Base-by-base conservation (phyloP, 2,888 invertebrate species). In the Cyaniris semiargus region DNA sequence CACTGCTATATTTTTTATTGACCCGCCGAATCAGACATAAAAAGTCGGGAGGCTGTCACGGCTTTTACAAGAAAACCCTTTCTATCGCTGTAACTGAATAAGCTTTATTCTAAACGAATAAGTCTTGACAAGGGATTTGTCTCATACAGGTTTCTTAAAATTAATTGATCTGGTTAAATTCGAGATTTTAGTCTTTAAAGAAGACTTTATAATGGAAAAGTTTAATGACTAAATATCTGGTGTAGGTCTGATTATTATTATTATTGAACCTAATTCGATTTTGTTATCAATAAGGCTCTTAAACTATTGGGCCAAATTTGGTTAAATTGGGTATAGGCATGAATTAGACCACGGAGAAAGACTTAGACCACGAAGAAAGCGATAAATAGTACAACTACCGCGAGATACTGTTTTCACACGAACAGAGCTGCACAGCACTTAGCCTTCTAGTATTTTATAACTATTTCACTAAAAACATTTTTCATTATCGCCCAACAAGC, bases 81-180 rank as follows among this genome's bases (percentile, higher is more conserved):
- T 71, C 38, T n/a, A n/a, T 71, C 34, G 66, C 15, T 31, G 71
- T 38, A 71, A 71, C 71, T 71, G 71, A 71, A 71, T 71, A 71
- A 71, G 38, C 34, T 71, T 71, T 71, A 71, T 71, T 21, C 38
- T 71, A 71, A 71, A 38, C 71, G 38, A 38, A 70, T 70, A 21
- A 71, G n/a, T 71, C 71, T 38, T 38, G 38, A 21, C 34, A 71
- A n/a, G 71, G 71, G 71, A 71, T 71, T 71, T 71, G 66, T 31
- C 66, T 66, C 66, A 21, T 71, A 71, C 71, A n/a, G n/a, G n/a
- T n/a, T n/a, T n/a, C n/a, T n/a, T n/a, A n/a, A n/a, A n/a, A n/a
- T n/a, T n/a, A n/a, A n/a, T n/a, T n/a, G n/a, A n/a, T n/a, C n/a
- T n/a, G n/a, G 7, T 60, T 3, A 3, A 66, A 27, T 6, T 66